Percentiles rank a stretch among this genome's conserved stretches.
Evolutionary conservation across 2,888 invertebrate species (phyloP).

Genomic region (Deroplatys truncata): DNA sequence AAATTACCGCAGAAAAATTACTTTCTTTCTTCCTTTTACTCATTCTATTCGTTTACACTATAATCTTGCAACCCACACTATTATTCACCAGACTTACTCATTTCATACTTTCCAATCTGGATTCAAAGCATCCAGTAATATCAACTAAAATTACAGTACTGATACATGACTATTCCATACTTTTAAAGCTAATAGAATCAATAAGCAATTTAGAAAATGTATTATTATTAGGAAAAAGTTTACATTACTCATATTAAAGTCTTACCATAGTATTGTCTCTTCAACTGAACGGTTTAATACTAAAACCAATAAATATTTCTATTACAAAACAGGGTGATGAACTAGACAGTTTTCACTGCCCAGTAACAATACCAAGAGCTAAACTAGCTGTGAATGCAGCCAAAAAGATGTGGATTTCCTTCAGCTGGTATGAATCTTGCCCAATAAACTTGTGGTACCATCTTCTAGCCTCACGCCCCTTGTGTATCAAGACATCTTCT

Average conservation of each 20-base stretch:
- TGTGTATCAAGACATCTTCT: slow-evolving; percentile 66
- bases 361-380: slow-evolving; percentile 56
- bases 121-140: not conserved
- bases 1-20: not conserved
- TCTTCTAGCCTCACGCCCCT: slow-evolving; percentile 64
- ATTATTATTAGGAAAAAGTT: too few species aligned
- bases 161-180: not conserved
- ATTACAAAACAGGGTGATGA: not conserved
- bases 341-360: not conserved
- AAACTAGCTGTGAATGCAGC: slow-evolving; percentile 77
- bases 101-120: not conserved
- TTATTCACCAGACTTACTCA: not conserved
- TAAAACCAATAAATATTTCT: not conserved
- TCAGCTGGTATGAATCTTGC: slow-evolving; percentile 59
- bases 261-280: not conserved
- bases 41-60: too few species aligned
- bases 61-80: too few species aligned
- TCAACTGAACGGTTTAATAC: not conserved
- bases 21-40: too few species aligned
- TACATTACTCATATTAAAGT: too few species aligned
- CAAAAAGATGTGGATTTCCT: slow-evolving; percentile 75
- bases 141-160: not conserved
- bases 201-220: not conserved
- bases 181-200: not conserved
- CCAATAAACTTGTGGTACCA: slow-evolving; percentile 71